Base-by-base conservation (phyloP, 2,888 invertebrate genomes). In the Pseudoips prasinana region DNA sequence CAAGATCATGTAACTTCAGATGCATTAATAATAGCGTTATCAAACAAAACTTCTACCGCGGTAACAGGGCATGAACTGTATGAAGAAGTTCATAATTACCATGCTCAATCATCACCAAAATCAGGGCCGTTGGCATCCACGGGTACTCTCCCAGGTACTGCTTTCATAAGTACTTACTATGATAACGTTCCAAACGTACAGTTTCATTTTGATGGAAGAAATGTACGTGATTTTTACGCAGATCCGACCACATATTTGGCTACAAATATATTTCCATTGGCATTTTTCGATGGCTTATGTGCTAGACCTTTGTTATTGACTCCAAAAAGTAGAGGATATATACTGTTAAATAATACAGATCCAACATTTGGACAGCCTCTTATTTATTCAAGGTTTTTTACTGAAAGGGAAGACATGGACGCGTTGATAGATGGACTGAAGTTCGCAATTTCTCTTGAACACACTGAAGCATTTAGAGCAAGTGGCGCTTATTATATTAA, bases 1-100 rank as follows among this genome's bases (percentile, higher is more conserved):
- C 94, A 94, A 61, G 93, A 95, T 60, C 95, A 95, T 60, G 89
- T 94, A 0, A 94, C 94, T 0, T 89, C 91, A 4, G 91, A 91
- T 51, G 91, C 90, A 1, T 73, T 92, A 1, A 53, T 70, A 20
- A 32, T 86, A 22, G 46, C 62, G 20, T 46, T 93, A 7, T 82
- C 87, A 1, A 92, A 92, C 53, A 81, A 89, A 66, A 89, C 91
- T 0, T 79, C 90, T 0, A 91, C 91, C 3, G 54, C 71, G 30
- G 75, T 88, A 0, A 56, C 53, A 45, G 69, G 70, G 8, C 58
- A 83, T 3, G 70, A 89, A 58, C 56, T 88, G 11, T 40, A 81
- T 11, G 46, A 73, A 22, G 90, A 91, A 64, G 50, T 90, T 3
- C 70, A 79, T 22, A 60, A 78, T 24, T 90, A 85, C 57, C 73